phyloP scores from a whole-genome alignment of 2,113 vertebrate species.

The Nycticebus coucang region DNA sequence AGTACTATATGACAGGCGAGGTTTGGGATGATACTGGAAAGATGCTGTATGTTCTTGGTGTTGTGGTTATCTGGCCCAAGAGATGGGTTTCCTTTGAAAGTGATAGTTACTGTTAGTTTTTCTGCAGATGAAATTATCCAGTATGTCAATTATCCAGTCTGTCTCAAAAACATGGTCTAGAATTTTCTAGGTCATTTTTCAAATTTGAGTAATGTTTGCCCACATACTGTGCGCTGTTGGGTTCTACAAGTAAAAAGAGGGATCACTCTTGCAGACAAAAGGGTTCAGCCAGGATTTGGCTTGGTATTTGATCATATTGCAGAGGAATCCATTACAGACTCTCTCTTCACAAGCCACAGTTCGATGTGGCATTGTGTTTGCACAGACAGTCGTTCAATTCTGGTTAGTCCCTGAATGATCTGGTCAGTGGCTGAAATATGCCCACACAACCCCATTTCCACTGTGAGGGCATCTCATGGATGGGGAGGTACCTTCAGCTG shows the following conservation, averaged over 20 bases:
- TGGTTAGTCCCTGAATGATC: background rate
- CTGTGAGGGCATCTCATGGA: background rate
- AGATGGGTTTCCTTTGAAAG: slow-evolving; percentile 43
- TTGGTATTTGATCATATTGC: slow-evolving; percentile 1
- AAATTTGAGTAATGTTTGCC: background rate
- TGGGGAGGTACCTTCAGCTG: background rate
- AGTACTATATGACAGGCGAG: background rate
- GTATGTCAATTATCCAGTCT: background rate
- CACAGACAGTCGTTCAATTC: background rate
- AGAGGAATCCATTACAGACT: background rate
- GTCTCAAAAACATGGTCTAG: slow-evolving; percentile 6
- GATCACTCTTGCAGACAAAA: background rate
- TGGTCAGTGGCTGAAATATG: background rate
- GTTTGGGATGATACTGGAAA: background rate
- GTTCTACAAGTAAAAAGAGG: background rate
- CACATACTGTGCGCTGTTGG: background rate
- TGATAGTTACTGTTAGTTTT: background rate
- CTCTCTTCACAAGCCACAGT: background rate
- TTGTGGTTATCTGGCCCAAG: slow-evolving; percentile 28
- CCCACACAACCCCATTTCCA: background rate
- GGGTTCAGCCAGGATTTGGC: slow-evolving; percentile 32
- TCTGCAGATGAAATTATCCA: background rate
- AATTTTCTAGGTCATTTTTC: slow-evolving; percentile 30
- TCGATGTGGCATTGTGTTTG: slow-evolving; percentile 30
- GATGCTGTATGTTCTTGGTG: background rate